Percentiles rank a stretch among this genome's conserved stretches.
Conservation (phyloP, 2,797 vertebrate species). For the Xenopus petersii region DNA sequence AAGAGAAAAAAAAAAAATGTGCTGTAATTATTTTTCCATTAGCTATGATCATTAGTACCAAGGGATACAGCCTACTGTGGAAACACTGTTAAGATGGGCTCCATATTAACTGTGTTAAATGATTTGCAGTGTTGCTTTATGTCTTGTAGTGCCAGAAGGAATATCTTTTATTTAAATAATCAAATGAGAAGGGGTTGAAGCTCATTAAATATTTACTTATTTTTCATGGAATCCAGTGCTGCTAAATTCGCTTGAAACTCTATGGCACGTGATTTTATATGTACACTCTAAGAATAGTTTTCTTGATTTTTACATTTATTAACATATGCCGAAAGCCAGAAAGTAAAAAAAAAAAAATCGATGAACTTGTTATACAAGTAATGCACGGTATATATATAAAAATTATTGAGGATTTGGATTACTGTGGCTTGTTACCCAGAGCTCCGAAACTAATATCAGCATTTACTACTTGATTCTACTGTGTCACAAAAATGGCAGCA, state of each 20-base stretch:
- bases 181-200: constrained; percentile 30
- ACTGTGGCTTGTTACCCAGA: too few species aligned
- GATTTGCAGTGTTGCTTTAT: constrained; percentile 21
- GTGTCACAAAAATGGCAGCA: too few species aligned
- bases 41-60: constrained; percentile 47
- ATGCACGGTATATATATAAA: too few species aligned
- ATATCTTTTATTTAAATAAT: constrained; percentile 52
- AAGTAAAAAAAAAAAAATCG: too few species aligned
- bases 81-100: constrained; percentile 11
- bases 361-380: too few species aligned
- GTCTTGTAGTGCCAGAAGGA: constrained; percentile 38
- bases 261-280: too few species aligned
- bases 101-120: constrained; percentile 27
- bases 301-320: too few species aligned
- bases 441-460: too few species aligned
- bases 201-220: constrained; percentile 44
- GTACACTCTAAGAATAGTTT: too few species aligned
- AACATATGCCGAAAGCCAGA: too few species aligned
- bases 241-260: constrained; percentile 45
- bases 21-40: constrained; percentile 44
- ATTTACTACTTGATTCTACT: too few species aligned
- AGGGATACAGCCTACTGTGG: constrained; percentile 25
- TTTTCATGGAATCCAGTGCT: constrained; percentile 40
- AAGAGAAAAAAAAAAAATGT: constrained; percentile 17
- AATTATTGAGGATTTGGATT: too few species aligned